phyloP scores from a whole-genome alignment of 2,888 invertebrate genomes.

The Drosophila limbata region DNA sequence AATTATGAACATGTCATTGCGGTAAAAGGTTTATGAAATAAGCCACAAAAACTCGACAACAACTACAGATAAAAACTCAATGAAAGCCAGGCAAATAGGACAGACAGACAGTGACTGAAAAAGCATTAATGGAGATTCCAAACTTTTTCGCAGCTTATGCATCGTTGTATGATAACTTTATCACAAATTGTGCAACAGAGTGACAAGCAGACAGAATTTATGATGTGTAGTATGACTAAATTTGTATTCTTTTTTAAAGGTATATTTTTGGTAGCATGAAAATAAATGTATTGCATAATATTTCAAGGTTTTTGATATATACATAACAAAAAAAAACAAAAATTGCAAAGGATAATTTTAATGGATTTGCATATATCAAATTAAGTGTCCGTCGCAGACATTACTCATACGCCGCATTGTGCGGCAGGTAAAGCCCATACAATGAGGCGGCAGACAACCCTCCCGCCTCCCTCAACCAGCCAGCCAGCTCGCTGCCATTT shows the following conservation, averaged over 20 bases:
- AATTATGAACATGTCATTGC: conserved; percentile 78
- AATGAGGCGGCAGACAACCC: conserved; percentile 20
- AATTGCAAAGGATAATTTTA: conserved; percentile 47
- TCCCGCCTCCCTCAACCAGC: neutral
- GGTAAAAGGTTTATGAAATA: conserved; percentile 72
- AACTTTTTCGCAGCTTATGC: conserved; percentile 4
- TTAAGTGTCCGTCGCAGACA: conserved; percentile 61
- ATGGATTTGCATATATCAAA: conserved; percentile 71
- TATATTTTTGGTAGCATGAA: conserved; percentile 1
- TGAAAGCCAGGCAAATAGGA: neutral
- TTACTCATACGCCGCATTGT: conserved; percentile 73
- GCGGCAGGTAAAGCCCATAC: conserved; percentile 35
- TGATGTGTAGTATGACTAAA: too few relatives aligned
- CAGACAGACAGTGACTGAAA: conserved; percentile 2
- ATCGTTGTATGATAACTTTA: neutral
- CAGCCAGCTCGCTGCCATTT: conserved; percentile 50
- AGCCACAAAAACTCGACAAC: conserved; percentile 28
- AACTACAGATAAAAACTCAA: conserved; percentile 29
- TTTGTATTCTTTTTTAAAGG: neutral
- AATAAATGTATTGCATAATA: conserved; percentile 54
- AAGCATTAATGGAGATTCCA: conserved; percentile 6
- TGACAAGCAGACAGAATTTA: neutral
- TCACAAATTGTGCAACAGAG: neutral
- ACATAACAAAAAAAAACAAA: conserved; percentile 17
- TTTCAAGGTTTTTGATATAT: conserved; percentile 57